Percentiles rank a stretch among this genome's conserved stretches.
These are phyloP conservation scores for Peromyscus polionotus DNA, from an alignment of 2,113 vertebrate genomes.

Conservation along the genomic window DNA sequence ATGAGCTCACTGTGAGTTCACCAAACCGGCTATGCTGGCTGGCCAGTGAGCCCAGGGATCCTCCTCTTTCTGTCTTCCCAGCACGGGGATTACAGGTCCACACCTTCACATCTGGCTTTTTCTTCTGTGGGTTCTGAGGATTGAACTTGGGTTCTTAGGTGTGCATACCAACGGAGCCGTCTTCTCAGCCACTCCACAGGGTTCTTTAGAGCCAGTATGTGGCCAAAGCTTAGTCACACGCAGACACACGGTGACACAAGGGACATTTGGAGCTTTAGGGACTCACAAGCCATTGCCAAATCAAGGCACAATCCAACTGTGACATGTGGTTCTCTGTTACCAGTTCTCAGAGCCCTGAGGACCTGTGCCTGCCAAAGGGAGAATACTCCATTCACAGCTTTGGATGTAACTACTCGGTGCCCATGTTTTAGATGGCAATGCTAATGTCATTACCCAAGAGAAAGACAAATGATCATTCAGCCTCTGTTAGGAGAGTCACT, in stretches of 20 bases:
- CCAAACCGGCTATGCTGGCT: background rate
- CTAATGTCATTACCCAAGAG: constrained; percentile 74
- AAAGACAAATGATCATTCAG: constrained; percentile 78
- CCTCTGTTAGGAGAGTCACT: constrained; percentile 67
- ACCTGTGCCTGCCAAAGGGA: constrained; percentile 67
- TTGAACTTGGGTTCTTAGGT: too few species aligned
- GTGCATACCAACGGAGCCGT: background rate
- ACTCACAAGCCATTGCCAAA: constrained; percentile 2
- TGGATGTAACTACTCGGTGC: constrained; percentile 75
- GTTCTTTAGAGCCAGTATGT: constrained; percentile 1
- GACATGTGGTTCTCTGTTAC: constrained; percentile 67
- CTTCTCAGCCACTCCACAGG: too few species aligned
- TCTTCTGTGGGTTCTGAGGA: background rate
- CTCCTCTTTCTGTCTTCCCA: background rate
- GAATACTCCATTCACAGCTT: constrained; percentile 74
- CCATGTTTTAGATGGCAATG: constrained; percentile 67
- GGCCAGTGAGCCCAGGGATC: background rate
- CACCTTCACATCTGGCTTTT: background rate
- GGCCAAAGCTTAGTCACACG: constrained; percentile 18
- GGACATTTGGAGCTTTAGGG: constrained; percentile 41
- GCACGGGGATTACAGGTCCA: background rate
- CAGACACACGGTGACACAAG: constrained; percentile 22
- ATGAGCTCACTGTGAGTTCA: too few species aligned
- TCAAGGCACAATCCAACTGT: constrained; percentile 45
- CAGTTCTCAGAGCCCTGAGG: constrained; percentile 46